Conservation (phyloP, 2,797 vertebrate species). For the Furcifer pardalis region DNA sequence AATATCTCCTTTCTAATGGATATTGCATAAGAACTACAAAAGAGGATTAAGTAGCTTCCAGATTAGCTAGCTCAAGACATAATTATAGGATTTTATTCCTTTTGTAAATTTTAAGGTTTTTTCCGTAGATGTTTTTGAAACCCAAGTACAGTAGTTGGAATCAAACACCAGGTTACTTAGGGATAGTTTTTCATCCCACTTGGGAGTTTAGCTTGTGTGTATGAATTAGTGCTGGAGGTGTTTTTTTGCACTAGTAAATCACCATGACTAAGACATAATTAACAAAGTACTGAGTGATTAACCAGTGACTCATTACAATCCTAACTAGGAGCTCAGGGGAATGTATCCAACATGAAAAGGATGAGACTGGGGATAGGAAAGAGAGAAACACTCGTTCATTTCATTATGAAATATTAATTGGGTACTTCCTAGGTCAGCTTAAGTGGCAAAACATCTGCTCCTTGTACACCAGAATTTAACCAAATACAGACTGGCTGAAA, state of each 20-base stretch:
- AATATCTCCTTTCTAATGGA: slow-evolving; percentile 1
- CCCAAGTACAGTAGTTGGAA: slow-evolving; percentile 18
- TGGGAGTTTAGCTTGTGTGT: background rate
- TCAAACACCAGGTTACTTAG: slow-evolving; percentile 8
- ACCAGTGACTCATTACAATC: background rate
- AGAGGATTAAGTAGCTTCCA: slow-evolving; percentile 45
- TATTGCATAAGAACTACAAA: slow-evolving; percentile 22
- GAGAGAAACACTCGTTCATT: background rate
- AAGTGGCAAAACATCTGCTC: background rate
- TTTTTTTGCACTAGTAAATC: slow-evolving; percentile 23
- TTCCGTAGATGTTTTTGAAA: slow-evolving; percentile 17
- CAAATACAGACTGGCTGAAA: too few relatives aligned
- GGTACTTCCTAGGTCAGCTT: background rate
- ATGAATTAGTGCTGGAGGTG: background rate
- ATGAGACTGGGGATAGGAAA: background rate
- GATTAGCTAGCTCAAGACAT: slow-evolving; percentile 43
- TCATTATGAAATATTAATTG: background rate
- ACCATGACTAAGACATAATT: background rate
- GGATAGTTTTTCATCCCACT: slow-evolving; percentile 8
- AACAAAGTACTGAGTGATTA: background rate
- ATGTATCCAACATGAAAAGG: background rate
- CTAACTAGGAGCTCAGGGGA: background rate
- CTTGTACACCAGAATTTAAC: background rate
- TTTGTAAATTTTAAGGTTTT: slow-evolving; percentile 49
- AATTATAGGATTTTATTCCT: slow-evolving; percentile 46